Conservation (phyloP, 2,113 vertebrate genomes). For the Leptocoma aspasia region DNA sequence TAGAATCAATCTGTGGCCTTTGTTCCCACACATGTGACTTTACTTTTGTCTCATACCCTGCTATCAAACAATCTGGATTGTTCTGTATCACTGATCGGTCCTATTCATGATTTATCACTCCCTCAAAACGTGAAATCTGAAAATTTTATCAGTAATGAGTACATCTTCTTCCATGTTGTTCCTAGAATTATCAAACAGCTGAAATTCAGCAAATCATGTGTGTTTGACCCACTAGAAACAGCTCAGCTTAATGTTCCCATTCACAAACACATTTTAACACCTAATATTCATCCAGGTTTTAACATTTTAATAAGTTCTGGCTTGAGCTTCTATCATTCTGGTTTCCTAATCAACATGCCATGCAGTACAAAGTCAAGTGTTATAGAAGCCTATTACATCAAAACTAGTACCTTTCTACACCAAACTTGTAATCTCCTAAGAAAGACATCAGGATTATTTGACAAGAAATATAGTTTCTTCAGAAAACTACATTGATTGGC, state of each 20-base stretch:
- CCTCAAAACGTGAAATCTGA: background rate
- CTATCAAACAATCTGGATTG: background rate
- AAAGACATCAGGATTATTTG: conserved; percentile 43
- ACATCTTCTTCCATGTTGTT: background rate
- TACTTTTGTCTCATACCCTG: background rate
- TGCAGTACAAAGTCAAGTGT: background rate
- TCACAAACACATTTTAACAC: background rate
- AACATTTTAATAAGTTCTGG: background rate
- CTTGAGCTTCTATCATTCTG: background rate
- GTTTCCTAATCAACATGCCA: conserved; percentile 10
- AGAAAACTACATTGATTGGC: conserved; percentile 50
- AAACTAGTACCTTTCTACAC: conserved; percentile 1
- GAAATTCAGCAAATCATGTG: background rate
- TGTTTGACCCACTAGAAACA: background rate
- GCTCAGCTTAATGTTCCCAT: background rate
- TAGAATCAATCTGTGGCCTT: background rate
- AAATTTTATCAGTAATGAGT: background rate
- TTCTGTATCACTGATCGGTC: background rate
- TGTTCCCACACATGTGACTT: conserved; percentile 13
- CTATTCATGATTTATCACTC: conserved; percentile 16
- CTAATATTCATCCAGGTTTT: background rate
- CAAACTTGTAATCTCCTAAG: conserved; percentile 39
- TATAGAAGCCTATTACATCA: background rate
- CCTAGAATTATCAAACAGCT: background rate
- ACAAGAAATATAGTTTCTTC: conserved; percentile 29